phyloP scores from a whole-genome alignment of 2,888 invertebrate genomes.

The Nineta flava region DNA sequence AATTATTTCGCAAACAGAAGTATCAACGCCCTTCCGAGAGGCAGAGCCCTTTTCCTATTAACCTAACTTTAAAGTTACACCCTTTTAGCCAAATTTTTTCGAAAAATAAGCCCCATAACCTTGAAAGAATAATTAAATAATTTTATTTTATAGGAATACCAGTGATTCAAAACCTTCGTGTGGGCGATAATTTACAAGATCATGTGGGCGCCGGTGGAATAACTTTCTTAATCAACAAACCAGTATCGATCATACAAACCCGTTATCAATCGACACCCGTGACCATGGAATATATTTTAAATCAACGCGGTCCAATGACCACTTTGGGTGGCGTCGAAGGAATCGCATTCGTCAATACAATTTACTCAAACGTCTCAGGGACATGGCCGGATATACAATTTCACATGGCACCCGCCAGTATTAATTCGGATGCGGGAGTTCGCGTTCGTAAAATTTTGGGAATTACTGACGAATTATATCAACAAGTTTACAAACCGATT shows the following conservation, averaged over 20 bases:
- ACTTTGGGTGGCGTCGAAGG: conserved; percentile 78
- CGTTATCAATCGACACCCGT: conserved; percentile 59
- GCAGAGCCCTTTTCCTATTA: no score
- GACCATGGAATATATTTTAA: conserved; percentile 63
- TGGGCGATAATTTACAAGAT: conserved; percentile 73
- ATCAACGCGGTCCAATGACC: conserved; percentile 73
- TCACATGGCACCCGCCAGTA: conserved; percentile 83
- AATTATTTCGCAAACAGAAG: no score
- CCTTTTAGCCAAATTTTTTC: no score
- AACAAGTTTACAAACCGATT: conserved; percentile 65
- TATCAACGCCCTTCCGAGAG: neutral
- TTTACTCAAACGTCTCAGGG: conserved; percentile 58
- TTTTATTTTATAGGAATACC: conserved; percentile 36
- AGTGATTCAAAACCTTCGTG: conserved; percentile 56
- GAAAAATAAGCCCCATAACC: no score
- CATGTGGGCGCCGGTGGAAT: conserved; percentile 77
- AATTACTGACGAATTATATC: conserved; percentile 62
- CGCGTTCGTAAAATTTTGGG: conserved; percentile 63
- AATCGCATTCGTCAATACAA: conserved; percentile 72
- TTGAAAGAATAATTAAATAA: no score
- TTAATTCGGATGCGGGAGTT: conserved; percentile 62
- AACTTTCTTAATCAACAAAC: conserved; percentile 66
- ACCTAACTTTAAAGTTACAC: no score
- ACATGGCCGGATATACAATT: conserved; percentile 82
- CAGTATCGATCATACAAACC: conserved; percentile 67